Evolutionary conservation across 2,113 vertebrate genomes (phyloP), one percentile per base, ranked within the genome.

Genomic region (Bostrychus sinensis): DNA sequence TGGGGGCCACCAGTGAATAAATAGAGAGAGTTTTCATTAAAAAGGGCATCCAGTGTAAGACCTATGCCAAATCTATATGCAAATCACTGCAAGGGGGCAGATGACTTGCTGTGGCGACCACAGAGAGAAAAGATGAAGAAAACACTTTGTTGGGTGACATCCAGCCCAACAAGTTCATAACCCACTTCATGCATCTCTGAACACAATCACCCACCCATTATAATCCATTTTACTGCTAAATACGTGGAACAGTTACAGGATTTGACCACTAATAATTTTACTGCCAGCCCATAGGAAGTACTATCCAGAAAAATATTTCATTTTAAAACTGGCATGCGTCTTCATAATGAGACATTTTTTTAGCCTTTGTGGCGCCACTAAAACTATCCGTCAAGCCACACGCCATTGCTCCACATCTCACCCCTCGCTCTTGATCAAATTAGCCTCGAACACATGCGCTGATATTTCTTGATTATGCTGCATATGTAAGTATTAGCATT

Each of bases 381-480:
- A 13, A 59, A 23, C 46, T 14, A 4, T 77, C 51, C 28, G 30
- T 39, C 9, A n/a, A 17, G 20, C 28, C 25, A 28, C 34, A 26
- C 46, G 26, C 25, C 66, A 50, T 50, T 23, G 57, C 70, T 78
- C 54, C 70, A 1, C 10, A 5, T 22, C n/a, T 41, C 4, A 0
- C 50, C 0, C 1, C 66, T 32, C 26, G 1, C 39, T 17, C 46
- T 14, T 77, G 58, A 88, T 85, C 39, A 4, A 71, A 85, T 83
- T 78, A 88, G 19, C 45, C 5, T 1, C 25, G 39, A 43, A 56
- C 45, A 9, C 43, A 4, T 23, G 28, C 36, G 56, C 80, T 66
- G 42, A 84, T 87, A 79, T 87, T 86, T 90, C 72, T 81, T 80
- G 62, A 86, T 89, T 84, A 81, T 19, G 30, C 3, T 19, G 25